Base-by-base conservation (phyloP, 2,797 vertebrate species). In the Myoxocephalus aenaeus region DNA sequence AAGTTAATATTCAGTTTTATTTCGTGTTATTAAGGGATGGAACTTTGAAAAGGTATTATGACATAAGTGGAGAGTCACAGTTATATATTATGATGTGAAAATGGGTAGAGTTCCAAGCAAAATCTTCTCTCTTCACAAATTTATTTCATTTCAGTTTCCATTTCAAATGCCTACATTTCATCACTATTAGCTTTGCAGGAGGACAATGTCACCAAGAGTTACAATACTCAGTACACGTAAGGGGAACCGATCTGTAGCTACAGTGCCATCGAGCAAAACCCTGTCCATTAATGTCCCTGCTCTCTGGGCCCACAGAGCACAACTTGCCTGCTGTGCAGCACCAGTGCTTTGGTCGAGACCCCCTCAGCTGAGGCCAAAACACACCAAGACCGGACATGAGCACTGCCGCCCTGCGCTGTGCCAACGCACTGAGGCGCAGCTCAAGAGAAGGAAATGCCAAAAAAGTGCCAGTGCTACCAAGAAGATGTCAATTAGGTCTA, bases 341-440 rank as follows among this genome's bases (percentile, higher is more conserved):
- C 57, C 66, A 46, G 56, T 0, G 62, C 44, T 68, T 82, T 53
- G 71, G 71, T 72, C 51, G 42, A 61, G 66, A 69, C 36, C 32
- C 69, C 69, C 56, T 79, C 48, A 36, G 65, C 76, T 5, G n/a
- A 68, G 62, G 88, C 91, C 88, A 90, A 92, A 65, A 88, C 73
- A 85, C 88, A 91, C 84, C 75, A 4, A 48, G 53, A 71, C 56
- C 79, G 75, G 86, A 90, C 85, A 34, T 50, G 25, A 83, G 51
- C 56, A 1, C 79, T 65, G 66, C 82, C 34, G 44, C 77, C 75
- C 73, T 51, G 76, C 5, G 1, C 40, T 59, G 71, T 29, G 73
- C 83, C 72, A 73, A 48, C 7, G 29, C 50, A 44, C 78, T 68
- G 73, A 83, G 65, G 48, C 75, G 68, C 17, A 67, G 66, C 65